Evolutionary conservation across 1,140 invertebrate genomes (phyloP), one percentile per base, ranked within the genome.

Genomic region (Drosophila trapezifrons): DNA sequence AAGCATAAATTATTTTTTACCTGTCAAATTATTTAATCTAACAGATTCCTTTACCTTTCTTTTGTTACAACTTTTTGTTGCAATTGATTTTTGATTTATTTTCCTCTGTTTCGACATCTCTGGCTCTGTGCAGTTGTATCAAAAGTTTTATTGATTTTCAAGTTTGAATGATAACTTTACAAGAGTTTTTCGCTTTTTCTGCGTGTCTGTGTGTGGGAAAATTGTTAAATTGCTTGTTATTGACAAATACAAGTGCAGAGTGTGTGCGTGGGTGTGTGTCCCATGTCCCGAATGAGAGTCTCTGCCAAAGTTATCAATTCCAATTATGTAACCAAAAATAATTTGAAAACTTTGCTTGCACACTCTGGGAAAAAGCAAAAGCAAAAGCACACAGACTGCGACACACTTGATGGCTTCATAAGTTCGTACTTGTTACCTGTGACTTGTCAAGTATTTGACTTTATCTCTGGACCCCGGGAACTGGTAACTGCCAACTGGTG

Each of bases 101-200:
- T 13, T 9, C 32, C 3, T 12, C 0, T 0, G 1, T 15, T 20
- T 37, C 18, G 13, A 1, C 51, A 54, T 37, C 51, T 10, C 56
- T 64, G 15, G 13, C 38, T 55, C 38, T 55, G 42, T 55, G 72
- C 62, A 79, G 56, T 86, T 79, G 72, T 83, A 80, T 80, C 46
- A 83, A 84, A 89, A 87, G 84, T 90, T 87, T 89, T 87, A 87
- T 87, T 87, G 84, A 87, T 87, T 87, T 87, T 89, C 84, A 87
- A 89, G 80, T 87, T 87, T 89, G 84, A 87, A 87, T 90, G 84
- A 87, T 87, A 87, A 87, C 80, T 87, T 87, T 89, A 70, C 67
- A 83, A 89, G 80, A 89, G 81, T 87, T 76, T 70, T 83, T 83
- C 64, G 84, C 56, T 64, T 82, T 74, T 49, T 52, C 17, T 22